These are phyloP conservation scores for Cyprinella venusta DNA, from an alignment of 2,797 vertebrate species.

Conservation along the genomic window DNA sequence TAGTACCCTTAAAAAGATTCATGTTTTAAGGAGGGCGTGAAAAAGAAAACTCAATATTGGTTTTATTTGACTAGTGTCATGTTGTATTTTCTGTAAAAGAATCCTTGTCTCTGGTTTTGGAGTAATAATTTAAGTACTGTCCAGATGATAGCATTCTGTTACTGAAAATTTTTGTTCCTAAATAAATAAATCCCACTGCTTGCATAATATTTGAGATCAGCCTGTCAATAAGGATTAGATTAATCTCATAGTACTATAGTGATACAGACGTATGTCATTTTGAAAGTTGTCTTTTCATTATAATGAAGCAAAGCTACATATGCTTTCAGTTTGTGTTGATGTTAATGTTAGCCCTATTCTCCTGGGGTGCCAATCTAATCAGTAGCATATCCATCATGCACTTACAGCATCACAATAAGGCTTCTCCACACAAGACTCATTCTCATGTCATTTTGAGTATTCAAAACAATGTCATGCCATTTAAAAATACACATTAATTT, in stretches of 20 bases:
- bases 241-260: neutral
- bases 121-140: slow-evolving; percentile 63
- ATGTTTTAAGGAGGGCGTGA: slow-evolving; percentile 57
- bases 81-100: slow-evolving; percentile 10
- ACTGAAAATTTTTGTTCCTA: slow-evolving; percentile 44
- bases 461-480: slow-evolving; percentile 75
- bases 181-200: slow-evolving; percentile 32
- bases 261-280: neutral
- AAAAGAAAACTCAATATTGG: neutral
- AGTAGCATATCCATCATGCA: slow-evolving; percentile 63
- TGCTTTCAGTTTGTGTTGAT: slow-evolving; percentile 55
- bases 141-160: slow-evolving; percentile 61
- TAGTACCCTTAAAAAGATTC: slow-evolving; percentile 49
- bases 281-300: slow-evolving; percentile 12
- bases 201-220: slow-evolving; percentile 54
- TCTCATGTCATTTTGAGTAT: slow-evolving; percentile 73
- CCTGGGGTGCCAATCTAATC: slow-evolving; percentile 56
- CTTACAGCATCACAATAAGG: slow-evolving; percentile 65
- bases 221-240: slow-evolving; percentile 21
- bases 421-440: slow-evolving; percentile 68
- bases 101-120: slow-evolving; percentile 41
- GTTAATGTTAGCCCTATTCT: slow-evolving; percentile 28
- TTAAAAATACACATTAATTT: slow-evolving; percentile 68
- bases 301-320: neutral
- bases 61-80: neutral